Percentiles rank a stretch among this genome's conserved stretches.
phyloP scores from a whole-genome alignment of 1,140 invertebrate genomes.

The Pseudomyrmex pallidus region DNA sequence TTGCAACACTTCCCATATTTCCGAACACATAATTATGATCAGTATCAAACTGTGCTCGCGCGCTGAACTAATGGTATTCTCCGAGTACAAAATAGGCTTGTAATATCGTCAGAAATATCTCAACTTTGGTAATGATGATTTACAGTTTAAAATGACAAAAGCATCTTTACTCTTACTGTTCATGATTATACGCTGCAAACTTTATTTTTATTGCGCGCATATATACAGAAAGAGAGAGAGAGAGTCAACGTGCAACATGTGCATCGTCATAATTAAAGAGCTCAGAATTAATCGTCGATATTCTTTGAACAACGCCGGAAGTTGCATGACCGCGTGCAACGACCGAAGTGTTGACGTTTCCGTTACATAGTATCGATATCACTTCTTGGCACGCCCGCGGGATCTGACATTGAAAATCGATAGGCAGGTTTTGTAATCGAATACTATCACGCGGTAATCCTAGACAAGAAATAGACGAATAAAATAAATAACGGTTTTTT shows the following conservation, averaged over 20 bases:
- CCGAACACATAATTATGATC: slow-evolving; percentile 53
- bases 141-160: slow-evolving; percentile 7
- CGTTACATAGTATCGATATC: slow-evolving; percentile 26
- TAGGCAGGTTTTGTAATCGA: neutral
- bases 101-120: neutral
- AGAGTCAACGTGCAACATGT: neutral
- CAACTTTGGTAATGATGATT: neutral
- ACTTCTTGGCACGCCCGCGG: slow-evolving; percentile 58
- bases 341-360: slow-evolving; percentile 48
- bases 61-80: slow-evolving; percentile 8
- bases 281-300: slow-evolving; percentile 1
- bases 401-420: slow-evolving; percentile 11
- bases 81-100: neutral
- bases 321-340: slow-evolving; percentile 35
- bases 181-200: neutral
- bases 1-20: slow-evolving; percentile 59
- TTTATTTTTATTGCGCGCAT: neutral
- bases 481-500: neutral
- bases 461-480: neutral
- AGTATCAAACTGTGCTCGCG: slow-evolving; percentile 28
- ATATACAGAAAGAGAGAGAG: too few species aligned
- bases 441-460: neutral
- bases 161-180: neutral
- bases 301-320: slow-evolving; percentile 54
- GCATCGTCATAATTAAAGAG: neutral